Base-by-base conservation (phyloP, 2,888 invertebrate species). In the Tanypteryx hageni region DNA sequence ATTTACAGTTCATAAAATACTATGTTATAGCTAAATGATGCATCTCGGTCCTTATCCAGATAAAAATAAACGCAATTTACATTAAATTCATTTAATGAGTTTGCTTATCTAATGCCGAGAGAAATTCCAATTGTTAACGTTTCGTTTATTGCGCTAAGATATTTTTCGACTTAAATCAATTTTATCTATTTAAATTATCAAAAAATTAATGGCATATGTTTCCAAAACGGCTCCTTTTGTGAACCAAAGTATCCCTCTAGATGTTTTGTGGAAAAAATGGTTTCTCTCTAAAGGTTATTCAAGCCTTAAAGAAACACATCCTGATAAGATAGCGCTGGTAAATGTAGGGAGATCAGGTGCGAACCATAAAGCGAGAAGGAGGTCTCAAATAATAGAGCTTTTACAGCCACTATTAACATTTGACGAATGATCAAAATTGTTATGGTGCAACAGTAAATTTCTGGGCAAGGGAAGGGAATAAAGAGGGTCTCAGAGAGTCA, bases 381-480 rank as follows among this genome's bases (percentile, higher is more conserved):
- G 44, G 68, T 44, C 18, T 27, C 18, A n/a, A 89, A 64, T 89
- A 89, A 68, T 68, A 89, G 68, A 89, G 61, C 61, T 89, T 89
- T 89, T 89, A 89, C 89, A 64, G 68, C 89, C 61, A 61, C 44
- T 89, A 89, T 89, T 89, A 89, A 89, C 61, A 44, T 68, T 89
- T 89, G 89, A 89, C 61, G 89, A 68, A 89, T 89, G 89, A 44
- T 89, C 89, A 89, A 56, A 68, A 89, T 89, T 89, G 89, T 89
- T 89, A 89, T 68, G 64, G 68, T 64, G 44, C 64, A 31, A 64
- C 44, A n/a, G 68, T 68, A 64, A 89, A 68, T 89, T 68, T 89
- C 64, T 64, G 44, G 44, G 16, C 59, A 13, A 61, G 18, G 44
- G 89, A 44, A 44, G 8, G 89, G 59, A 86, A 64, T 89, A 68